Evolutionary conservation across 2,888 invertebrate genomes (phyloP), one percentile per base, ranked within the genome.

Genomic region (Synanthedon andrenaeformis): DNA sequence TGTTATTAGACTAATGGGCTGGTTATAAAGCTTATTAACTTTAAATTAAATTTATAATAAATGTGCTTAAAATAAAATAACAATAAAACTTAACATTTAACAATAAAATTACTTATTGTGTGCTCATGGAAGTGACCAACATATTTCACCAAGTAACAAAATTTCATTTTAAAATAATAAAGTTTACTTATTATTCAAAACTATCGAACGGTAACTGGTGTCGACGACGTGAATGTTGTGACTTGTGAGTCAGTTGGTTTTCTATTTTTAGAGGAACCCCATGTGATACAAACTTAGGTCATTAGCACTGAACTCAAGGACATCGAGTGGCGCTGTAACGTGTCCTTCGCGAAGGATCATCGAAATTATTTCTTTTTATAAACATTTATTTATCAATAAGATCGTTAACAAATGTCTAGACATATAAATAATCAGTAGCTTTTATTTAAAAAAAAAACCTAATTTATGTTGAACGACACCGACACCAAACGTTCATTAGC

Each of bases 221-320:
- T 75, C 74, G 74, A 74, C 82, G 80, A 74, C 82, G 80, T 78
- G 70, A 80, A 78, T 65, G 71, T 57, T 59, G 17, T 17, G 17
- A 17, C 17, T 63, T 60, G 69, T 82, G 76, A 76, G 77, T 84
- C 82, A 80, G 42, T 51, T 41, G 50, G 65, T 68, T 67, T 59
- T 66, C 81, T 85, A 85, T 82, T 76, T 79, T 72, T 82, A 79
- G 76, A 63, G 53, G 55, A 35, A 35, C 35, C 55, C 53, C 58
- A 62, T 61, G 65, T 69, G 74, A 79, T 79, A 76, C 70, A 69
- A 69, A 76, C 68, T 70, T 66, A 67, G 63, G 79, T 79, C 82
- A 69, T 81, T 82, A 74, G 60, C 77, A 76, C 62, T 62, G 59
- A 62, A 59, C 63, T 65, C 65, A 62, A 67, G 66, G 54, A 56